Percentiles rank a stretch among this genome's conserved stretches.
Evolutionary conservation across 2,113 vertebrate species (phyloP).

Genomic region (Athene cunicularia): DNA sequence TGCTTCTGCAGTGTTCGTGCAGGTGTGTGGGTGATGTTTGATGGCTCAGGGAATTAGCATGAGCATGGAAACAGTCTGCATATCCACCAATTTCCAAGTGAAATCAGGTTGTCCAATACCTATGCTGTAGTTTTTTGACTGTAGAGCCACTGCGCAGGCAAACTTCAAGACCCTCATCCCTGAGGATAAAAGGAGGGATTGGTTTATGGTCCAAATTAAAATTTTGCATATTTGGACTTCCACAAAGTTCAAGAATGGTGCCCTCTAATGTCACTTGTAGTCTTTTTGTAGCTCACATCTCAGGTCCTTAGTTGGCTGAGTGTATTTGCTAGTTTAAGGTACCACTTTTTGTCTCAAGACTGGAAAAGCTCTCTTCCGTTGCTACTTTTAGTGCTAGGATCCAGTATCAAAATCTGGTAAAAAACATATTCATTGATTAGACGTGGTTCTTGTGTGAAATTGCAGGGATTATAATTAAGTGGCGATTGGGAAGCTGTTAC

Average conservation of each 20-base stretch:
- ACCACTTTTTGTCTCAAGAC: neutral
- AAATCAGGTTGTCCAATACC: neutral
- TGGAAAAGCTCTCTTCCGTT: neutral
- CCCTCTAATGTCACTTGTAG: neutral
- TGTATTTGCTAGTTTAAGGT: neutral
- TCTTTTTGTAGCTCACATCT: neutral
- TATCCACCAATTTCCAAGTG: neutral
- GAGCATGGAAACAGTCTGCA: neutral
- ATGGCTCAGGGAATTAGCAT: constrained; percentile 26
- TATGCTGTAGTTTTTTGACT: neutral
- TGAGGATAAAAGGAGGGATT: neutral
- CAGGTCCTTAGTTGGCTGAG: neutral
- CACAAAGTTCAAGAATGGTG: neutral
- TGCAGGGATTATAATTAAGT: neutral
- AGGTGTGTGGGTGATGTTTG: neutral
- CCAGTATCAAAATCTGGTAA: neutral
- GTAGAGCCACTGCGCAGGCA: neutral
- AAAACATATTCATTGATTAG: neutral
- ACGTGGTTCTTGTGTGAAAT: neutral
- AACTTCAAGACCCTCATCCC: neutral
- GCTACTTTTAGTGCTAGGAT: neutral
- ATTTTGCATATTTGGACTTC: neutral
- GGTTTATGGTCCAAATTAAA: neutral
- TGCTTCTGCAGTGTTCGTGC: constrained; percentile 40
- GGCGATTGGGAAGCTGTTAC: neutral